These are phyloP conservation scores for Neotragus moschatus DNA, from an alignment of 2,113 vertebrate species.

Conservation along the genomic window DNA sequence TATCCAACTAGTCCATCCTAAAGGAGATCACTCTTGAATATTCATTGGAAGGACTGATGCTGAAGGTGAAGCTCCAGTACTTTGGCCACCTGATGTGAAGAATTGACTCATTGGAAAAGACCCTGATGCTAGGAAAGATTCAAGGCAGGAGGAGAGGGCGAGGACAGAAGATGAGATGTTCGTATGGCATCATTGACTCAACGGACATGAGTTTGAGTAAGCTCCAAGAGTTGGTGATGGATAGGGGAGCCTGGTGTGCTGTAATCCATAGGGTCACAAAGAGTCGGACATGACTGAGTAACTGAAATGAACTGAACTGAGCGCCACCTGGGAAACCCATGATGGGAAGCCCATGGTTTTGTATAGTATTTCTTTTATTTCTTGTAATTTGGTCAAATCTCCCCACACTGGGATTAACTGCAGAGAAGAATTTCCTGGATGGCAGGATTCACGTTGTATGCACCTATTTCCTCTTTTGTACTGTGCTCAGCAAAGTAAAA, in stretches of 20 bases:
- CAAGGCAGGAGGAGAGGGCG: fast-evolving
- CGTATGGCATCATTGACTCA: neutral
- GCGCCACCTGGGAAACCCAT: neutral
- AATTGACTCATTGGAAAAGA: neutral
- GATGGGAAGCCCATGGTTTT: neutral
- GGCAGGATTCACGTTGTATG: neutral
- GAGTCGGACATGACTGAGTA: neutral
- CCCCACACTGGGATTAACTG: neutral
- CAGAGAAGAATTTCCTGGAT: neutral
- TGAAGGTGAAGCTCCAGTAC: neutral
- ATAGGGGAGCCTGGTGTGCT: neutral
- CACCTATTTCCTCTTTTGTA: neutral
- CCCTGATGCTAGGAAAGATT: neutral
- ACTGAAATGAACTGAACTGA: neutral
- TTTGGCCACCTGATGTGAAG: neutral
- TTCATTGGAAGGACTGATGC: neutral
- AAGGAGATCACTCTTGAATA: neutral
- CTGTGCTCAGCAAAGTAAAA: neutral
- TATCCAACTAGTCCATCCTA: neutral
- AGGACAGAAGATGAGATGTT: neutral
- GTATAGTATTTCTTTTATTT: neutral
- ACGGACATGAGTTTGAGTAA: neutral
- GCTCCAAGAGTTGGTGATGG: neutral
- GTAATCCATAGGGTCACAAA: neutral
- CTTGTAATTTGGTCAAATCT: neutral